These are phyloP conservation scores for Tinamus guttatus DNA, from an alignment of 2,113 vertebrate genomes.

Conservation along the genomic window DNA sequence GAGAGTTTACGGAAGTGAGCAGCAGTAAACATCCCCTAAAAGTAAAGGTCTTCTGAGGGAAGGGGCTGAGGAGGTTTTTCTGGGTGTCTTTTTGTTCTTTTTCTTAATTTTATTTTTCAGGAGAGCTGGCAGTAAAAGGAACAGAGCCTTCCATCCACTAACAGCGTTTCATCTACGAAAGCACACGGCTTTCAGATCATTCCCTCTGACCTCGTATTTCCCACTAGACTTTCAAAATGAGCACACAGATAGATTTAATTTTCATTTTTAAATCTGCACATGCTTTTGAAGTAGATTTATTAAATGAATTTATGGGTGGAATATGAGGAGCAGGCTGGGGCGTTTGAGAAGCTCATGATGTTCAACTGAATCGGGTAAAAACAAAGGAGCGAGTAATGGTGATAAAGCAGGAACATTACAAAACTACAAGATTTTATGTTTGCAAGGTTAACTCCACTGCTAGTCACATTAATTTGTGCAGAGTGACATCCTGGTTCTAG, in stretches of 20 bases:
- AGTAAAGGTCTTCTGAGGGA: neutral
- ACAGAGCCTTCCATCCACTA: no score
- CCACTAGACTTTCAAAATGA: neutral
- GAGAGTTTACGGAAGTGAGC: rapidly evolving
- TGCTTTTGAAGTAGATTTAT: neutral
- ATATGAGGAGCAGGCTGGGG: neutral
- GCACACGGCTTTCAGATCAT: neutral
- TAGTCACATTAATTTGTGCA: neutral
- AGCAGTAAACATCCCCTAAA: neutral
- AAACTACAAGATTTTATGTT: neutral
- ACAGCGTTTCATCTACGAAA: neutral
- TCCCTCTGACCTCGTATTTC: neutral
- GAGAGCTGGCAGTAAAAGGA: neutral
- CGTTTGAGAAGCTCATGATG: neutral
- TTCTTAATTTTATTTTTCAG: no score
- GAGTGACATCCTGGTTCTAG: neutral
- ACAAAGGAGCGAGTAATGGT: neutral
- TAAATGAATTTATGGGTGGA: neutral
- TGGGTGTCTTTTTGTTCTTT: neutral
- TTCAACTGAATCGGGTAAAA: neutral
- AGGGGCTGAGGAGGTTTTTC: neutral
- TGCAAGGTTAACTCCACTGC: neutral
- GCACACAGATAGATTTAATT: neutral
- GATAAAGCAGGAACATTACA: neutral
- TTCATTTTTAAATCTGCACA: neutral